Evolutionary conservation across 2,797 vertebrate genomes (phyloP), one percentile per base, ranked within the genome.

Genomic region (Hippoglossus hippoglossus): DNA sequence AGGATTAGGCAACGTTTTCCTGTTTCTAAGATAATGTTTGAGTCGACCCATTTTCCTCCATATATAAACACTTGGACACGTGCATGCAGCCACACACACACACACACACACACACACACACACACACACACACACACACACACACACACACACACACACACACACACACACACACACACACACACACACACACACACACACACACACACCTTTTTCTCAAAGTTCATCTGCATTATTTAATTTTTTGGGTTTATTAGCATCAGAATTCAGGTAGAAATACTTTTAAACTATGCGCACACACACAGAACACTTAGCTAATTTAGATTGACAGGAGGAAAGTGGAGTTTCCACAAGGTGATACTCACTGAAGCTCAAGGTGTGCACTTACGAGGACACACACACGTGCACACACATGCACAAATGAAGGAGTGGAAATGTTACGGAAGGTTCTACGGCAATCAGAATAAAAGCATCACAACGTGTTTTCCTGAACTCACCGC

Each of bases 1-100:
- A 81, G 74, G 81, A 85, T 90, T 90, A 90, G 82, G 44, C 83
- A 90, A 89, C 69, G 63, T 92, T 90, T 92, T 85, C 89, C 86
- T 78, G 68, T 85, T 83, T 80, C 72, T 80, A 67, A 71, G 70
- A 85, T 51, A 65, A 80, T 85, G 79, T 77, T 88, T 81, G 10
- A 65, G 49, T 54, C 76, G 72, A 88, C 77, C 80, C 73, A 73
- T 82, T 77, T 83, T 74, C 62, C 60, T 59, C 64, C 69, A 64
- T 41, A 57, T 60, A 74, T 36, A 75, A 64, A 84, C 75, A 64
- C 59, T 73, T 16, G 13, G 39, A 66, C 39, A 62, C 39, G 39
- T 41, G 46, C 46, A 26, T 19, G 44, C 61, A 55, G 1, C 13
- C 69, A 46, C 26, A 67, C 5, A 51, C 16, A 61, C 36, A 58